These are phyloP conservation scores for Emydura subglobosa DNA, from an alignment of 2,113 vertebrate species.

Conservation along the genomic window DNA sequence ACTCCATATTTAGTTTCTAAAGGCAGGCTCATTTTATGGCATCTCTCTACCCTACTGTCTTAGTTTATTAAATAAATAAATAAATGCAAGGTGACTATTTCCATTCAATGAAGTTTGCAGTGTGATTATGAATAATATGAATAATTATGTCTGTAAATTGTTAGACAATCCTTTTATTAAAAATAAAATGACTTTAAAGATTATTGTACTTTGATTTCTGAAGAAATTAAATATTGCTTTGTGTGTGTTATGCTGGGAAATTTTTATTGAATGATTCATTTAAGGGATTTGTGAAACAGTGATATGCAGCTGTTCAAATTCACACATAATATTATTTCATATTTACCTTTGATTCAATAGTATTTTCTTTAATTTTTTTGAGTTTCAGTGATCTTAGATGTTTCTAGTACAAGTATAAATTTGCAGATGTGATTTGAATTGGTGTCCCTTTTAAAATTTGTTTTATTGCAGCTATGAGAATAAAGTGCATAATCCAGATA, in stretches of 20 bases:
- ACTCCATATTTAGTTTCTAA: not conserved
- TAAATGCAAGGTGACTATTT: not conserved
- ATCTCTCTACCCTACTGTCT: not conserved
- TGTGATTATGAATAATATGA: slow-evolving; percentile 1
- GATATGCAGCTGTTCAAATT: not conserved
- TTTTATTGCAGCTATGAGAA: not conserved
- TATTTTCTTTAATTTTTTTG: not conserved
- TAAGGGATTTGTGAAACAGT: not conserved
- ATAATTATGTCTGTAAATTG: slow-evolving; percentile 27
- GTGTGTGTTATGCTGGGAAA: not conserved
- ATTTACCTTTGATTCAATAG: not conserved
- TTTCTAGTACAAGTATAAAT: not conserved
- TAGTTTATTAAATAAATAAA: not conserved
- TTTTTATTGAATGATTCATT: not conserved
- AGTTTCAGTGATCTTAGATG: not conserved
- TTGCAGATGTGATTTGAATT: not conserved
- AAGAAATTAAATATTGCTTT: not conserved
- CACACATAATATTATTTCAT: not conserved
- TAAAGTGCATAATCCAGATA: fast-evolving
- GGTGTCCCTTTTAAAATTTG: not conserved
- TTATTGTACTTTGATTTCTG: not conserved
- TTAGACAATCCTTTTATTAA: slow-evolving; percentile 37
- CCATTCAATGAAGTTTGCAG: not conserved
- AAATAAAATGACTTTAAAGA: slow-evolving; percentile 57
- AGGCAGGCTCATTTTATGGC: not conserved